A percentile compares a stretch with the other conserved stretches of the same genome.
Conservation (phyloP, 2,888 invertebrate species). For the Creontiades dilutus region DNA sequence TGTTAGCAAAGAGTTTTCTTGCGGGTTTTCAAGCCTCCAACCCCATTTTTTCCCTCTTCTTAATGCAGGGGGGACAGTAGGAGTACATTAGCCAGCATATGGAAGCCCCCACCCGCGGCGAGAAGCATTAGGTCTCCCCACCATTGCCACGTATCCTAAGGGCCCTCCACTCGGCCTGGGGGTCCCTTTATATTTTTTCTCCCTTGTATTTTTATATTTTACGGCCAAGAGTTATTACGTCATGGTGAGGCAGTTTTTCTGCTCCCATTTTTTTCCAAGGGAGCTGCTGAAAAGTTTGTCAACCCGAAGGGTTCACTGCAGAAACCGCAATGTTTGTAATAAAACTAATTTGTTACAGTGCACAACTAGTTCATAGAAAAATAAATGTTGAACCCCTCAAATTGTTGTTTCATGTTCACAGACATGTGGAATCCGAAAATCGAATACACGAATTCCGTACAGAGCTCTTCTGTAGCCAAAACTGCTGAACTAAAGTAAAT, state of each 20-base stretch:
- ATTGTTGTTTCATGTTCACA: too few relatives aligned
- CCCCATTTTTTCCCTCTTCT: slow-evolving; percentile 33
- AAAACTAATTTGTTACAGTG: too few relatives aligned
- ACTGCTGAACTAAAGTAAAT: too few relatives aligned
- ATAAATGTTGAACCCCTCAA: too few relatives aligned
- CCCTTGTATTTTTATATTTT: slow-evolving; percentile 48
- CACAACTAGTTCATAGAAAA: too few relatives aligned
- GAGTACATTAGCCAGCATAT: slow-evolving; percentile 54
- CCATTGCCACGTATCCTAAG: background rate
- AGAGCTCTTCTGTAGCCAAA: too few relatives aligned
- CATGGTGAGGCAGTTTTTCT: slow-evolving; percentile 20
- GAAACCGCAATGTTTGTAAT: too few relatives aligned
- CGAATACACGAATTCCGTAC: too few relatives aligned
- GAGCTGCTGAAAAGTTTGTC: background rate
- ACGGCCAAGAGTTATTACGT: slow-evolving; percentile 30
- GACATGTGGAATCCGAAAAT: too few relatives aligned
- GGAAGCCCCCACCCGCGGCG: slow-evolving; percentile 38
- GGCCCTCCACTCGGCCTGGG: background rate
- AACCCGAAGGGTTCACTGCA: background rate
- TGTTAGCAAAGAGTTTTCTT: background rate
- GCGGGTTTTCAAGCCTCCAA: background rate
- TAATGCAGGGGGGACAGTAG: slow-evolving; percentile 37
- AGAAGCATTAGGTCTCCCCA: slow-evolving; percentile 32
- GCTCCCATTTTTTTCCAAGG: background rate
- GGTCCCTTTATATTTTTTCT: background rate